A percentile compares a stretch with the other conserved stretches of the same genome.
Evolutionary conservation across 2,113 vertebrate species (phyloP).

Genomic region (Festucalex cinctus): DNA sequence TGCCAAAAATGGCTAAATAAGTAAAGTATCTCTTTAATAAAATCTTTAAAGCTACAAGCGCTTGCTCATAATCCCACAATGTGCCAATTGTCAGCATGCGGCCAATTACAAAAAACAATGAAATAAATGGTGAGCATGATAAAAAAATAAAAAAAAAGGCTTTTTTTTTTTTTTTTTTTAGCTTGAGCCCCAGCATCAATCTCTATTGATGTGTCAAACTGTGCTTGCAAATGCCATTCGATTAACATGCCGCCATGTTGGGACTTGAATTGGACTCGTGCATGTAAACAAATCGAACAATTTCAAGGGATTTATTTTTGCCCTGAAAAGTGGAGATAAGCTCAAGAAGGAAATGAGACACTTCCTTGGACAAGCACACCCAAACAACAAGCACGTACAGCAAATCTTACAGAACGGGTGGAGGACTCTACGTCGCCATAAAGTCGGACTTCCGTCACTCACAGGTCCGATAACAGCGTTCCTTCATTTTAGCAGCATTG

Average conservation of each 20-base stretch:
- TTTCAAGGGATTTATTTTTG: background rate
- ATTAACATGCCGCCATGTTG: background rate
- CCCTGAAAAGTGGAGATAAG: conserved; percentile 30
- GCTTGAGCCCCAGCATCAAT: conserved; percentile 12
- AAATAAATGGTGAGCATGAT: background rate
- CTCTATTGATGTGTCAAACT: conserved; percentile 24
- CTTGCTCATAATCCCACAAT: background rate
- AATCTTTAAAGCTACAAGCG: background rate
- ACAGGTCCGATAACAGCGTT: conserved; percentile 43
- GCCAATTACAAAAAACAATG: background rate
- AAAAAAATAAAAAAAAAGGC: background rate
- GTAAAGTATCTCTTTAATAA: no score
- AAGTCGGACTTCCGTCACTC: conserved; percentile 19
- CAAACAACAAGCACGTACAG: conserved; percentile 14
- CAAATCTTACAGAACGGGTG: conserved; percentile 17
- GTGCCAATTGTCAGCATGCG: background rate
- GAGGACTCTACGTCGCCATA: conserved; percentile 15
- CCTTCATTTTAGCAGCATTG: conserved; percentile 47
- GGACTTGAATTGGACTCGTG: background rate
- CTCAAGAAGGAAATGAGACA: conserved; percentile 46
- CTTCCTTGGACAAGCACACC: conserved; percentile 52
- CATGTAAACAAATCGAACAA: background rate
- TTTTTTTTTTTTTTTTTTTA: background rate
- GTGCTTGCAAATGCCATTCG: conserved; percentile 2
- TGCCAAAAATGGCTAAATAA: no score